phyloP scores from a whole-genome alignment of 2,113 vertebrate species.

The Camelus dromedarius region DNA sequence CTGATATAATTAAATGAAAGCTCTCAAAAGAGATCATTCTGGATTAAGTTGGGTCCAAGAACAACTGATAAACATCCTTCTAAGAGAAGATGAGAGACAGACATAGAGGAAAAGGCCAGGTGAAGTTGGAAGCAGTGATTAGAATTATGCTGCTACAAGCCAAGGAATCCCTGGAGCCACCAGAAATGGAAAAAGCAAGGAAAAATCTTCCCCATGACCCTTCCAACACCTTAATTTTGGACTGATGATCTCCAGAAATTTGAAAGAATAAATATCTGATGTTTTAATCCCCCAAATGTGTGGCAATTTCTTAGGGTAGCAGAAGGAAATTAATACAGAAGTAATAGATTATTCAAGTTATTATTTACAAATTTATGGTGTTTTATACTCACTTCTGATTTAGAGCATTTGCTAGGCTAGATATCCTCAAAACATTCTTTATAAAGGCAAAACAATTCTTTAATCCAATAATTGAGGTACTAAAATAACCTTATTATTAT shows the following conservation, averaged over 20 bases:
- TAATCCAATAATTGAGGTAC: neutral
- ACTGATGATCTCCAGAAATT: neutral
- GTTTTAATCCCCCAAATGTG: neutral
- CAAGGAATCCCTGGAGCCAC: neutral
- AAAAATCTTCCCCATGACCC: neutral
- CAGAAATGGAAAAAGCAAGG: neutral
- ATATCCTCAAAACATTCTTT: neutral
- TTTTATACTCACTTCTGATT: neutral
- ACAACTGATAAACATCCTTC: neutral
- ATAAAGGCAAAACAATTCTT: neutral
- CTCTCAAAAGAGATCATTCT: neutral
- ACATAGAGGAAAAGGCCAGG: neutral
- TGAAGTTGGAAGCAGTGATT: neutral
- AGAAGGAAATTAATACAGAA: neutral
- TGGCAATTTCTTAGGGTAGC: neutral
- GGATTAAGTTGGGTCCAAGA: neutral
- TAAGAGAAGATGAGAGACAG: neutral
- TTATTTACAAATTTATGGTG: neutral
- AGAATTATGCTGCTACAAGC: neutral
- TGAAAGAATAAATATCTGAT: neutral
- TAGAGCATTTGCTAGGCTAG: neutral
- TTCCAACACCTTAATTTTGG: neutral
- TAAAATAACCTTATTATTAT: neutral
- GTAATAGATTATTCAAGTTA: neutral
- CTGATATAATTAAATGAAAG: neutral